Evolutionary conservation across 2,797 vertebrate genomes (phyloP).

Genomic region (Apogon hyalosoma): DNA sequence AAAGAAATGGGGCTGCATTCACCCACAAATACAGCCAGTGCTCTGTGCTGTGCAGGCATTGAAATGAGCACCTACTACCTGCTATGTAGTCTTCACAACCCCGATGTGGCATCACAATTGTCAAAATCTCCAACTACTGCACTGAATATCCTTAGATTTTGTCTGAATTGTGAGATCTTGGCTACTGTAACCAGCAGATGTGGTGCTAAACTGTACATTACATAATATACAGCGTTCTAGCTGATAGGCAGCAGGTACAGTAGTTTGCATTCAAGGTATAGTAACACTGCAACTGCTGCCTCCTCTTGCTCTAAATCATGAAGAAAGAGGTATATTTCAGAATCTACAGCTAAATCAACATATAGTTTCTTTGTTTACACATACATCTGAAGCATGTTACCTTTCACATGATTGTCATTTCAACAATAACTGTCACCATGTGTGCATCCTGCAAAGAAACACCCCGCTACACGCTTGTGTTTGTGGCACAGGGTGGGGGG

Average conservation of each 20-base stretch:
- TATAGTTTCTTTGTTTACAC: background rate
- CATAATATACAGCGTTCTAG: slow-evolving; percentile 53
- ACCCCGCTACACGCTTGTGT: background rate
- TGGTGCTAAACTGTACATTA: slow-evolving; percentile 58
- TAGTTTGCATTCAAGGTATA: slow-evolving; percentile 25
- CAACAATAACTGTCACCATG: background rate
- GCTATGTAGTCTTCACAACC: slow-evolving; percentile 60
- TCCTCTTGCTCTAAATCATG: slow-evolving; percentile 10
- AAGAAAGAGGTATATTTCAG: background rate
- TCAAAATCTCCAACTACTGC: slow-evolving; percentile 22
- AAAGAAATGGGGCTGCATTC: slow-evolving; percentile 51
- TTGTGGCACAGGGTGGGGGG: slow-evolving; percentile 11
- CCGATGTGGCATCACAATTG: slow-evolving; percentile 26
- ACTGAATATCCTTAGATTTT: slow-evolving; percentile 8
- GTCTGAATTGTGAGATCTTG: slow-evolving; percentile 40
- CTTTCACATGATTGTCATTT: background rate
- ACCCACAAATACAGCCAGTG: slow-evolving; percentile 50
- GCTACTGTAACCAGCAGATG: slow-evolving; percentile 21
- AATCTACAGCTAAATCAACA: slow-evolving; percentile 20
- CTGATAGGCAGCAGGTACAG: slow-evolving; percentile 52
- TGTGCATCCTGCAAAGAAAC: background rate
- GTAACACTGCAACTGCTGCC: slow-evolving; percentile 31
- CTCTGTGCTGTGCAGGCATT: slow-evolving; percentile 37
- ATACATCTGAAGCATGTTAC: slow-evolving; percentile 9
- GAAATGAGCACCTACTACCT: slow-evolving; percentile 56